Evolutionary conservation across 2,113 vertebrate genomes (phyloP), one percentile per base, ranked within the genome.

Genomic region (Otolemur garnettii): DNA sequence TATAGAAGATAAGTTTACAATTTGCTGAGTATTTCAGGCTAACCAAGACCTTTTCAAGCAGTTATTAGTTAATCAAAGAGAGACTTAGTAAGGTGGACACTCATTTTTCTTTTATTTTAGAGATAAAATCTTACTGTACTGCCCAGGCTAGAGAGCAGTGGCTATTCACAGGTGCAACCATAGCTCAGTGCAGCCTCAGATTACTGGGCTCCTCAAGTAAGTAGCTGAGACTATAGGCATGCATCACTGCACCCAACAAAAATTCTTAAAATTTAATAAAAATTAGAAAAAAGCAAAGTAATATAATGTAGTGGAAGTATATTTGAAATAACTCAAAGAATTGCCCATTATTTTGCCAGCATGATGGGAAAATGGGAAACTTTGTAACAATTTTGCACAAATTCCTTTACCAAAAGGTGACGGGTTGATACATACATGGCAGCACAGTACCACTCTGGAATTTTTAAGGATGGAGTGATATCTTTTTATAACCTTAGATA

Each of bases 61-160:
- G 18, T 87, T 93, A 89, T 86, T 96, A 95, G 95, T 91, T 91
- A 96, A 96, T 94, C 78, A 82, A 68, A 95, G 18, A 89, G 24
- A 87, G 26, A 11, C 4, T 82, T 57, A 79, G 4, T 50, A 71
- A 90, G 2, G 53, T 66, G 50, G n/a, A 69, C 7, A 69, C 69
- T 84, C 10, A 11, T 42, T 42, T 2, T 38, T 72, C 5, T 72
- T 42, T 5, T 38, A 8, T 38, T 24, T 11, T 38, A 50, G 64
- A 66, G 74, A 50, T 75, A 3, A 9, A 24, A 14, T 50, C 24
- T 75, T 42, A 15, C 24, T 75, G 9, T 75, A 14, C 28, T 50
- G 42, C 24, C 42, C 26, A 50, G 26, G 13, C 42, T 75, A 14
- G 74, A 75, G 74, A 28, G 15, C 26, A 50, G 74, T 30, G 7